Evolutionary conservation across 1,140 invertebrate species (phyloP), one percentile per base, ranked within the genome.

Genomic region (Eriosoma lanigerum): DNA sequence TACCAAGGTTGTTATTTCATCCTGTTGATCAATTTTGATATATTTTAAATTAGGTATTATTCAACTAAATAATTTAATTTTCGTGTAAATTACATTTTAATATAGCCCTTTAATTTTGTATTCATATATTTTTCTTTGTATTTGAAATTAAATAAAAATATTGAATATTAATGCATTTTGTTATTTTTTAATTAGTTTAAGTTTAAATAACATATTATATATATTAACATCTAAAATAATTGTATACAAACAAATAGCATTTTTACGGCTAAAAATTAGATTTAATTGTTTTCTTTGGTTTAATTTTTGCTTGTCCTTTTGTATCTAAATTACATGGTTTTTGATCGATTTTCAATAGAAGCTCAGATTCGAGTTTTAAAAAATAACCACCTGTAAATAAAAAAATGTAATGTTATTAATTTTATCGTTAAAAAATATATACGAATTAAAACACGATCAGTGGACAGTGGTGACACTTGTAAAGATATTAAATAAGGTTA

Each of bases 271-370:
- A 60, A 78, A n/a, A 44, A 29, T 19, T 62, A 19, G 75, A 12
- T 26, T 78, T 78, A 8, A 3, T 1, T 6, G 75, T 60, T 78
- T 78, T 78, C 44, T 78, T 78, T 17, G 26, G 21, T 46, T 78
- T 78, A 2, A 21, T 46, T 60, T 60, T 78, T 12, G 17, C 4
- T 46, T 78, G 75, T 5, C 46, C 68, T 60, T 66, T 24, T 84
- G 80, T 78, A 82, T 83, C 60, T 80, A 82, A 81, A 86, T 85
- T 24, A 83, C 81, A n/a, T 58, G 26, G 50, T 84, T 72, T 83
- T 58, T 83, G 82, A 46, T 72, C 83, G 29, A 60, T 62, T 72
- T 78, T 78, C 8, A 56, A 78, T 17, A 78, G 9, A 4, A 78
- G 54, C 48, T 78, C 75, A 1, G 75, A 48, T 62, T 78, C 75